A percentile compares a stretch with the other conserved stretches of the same genome.
These are phyloP conservation scores for Lagria hirta DNA, from an alignment of 2,888 invertebrate genomes.

Conservation along the genomic window DNA sequence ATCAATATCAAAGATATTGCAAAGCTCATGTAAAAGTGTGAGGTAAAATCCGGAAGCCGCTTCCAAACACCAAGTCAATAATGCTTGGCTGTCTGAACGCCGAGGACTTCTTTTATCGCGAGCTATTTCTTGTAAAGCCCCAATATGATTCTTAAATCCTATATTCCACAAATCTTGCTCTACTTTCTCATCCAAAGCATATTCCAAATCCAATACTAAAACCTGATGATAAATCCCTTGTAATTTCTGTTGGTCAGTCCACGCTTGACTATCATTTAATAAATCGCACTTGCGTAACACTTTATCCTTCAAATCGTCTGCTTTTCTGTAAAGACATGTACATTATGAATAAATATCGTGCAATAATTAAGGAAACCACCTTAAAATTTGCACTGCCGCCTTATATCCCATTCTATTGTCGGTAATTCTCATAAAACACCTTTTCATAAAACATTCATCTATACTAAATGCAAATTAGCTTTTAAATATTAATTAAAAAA, in stretches of 20 bases:
- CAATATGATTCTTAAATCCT: conserved; percentile 86
- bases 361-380: conserved; percentile 55
- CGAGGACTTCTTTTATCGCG: conserved; percentile 81
- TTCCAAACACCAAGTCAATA: conserved; percentile 78
- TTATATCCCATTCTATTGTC: conserved; percentile 78
- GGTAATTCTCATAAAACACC: no score
- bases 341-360: conserved; percentile 6
- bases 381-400: conserved; percentile 73
- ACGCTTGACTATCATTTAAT: conserved; percentile 49
- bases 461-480: no score
- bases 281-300: conserved; percentile 63
- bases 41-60: conserved; percentile 85
- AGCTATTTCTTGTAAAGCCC: conserved; percentile 71
- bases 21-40: conserved; percentile 77
- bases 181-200: conserved; percentile 84
- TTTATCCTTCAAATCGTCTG: conserved; percentile 71
- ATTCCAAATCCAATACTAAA: conserved; percentile 77
- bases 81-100: conserved; percentile 73
- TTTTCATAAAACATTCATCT: no score
- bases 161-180: conserved; percentile 89
- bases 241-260: conserved; percentile 59
- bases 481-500: no score
- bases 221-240: conserved; percentile 66
- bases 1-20: conserved; percentile 78
- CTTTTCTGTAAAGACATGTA: conserved; percentile 60